These are phyloP conservation scores for Drosophila anceps DNA, from an alignment of 2,888 invertebrate species.

Conservation along the genomic window DNA sequence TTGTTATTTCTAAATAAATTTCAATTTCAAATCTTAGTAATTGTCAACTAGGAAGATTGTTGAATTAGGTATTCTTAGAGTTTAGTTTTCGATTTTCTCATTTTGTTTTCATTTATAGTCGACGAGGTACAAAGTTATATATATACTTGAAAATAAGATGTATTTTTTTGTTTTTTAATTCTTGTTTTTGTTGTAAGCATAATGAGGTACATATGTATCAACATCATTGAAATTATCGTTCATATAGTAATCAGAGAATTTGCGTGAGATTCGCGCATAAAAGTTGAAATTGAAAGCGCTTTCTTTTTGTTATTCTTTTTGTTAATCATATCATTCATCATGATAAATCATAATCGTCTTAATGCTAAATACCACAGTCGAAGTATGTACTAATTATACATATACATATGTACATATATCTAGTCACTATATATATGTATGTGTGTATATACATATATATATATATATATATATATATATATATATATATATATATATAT, in stretches of 20 bases:
- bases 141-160: constrained; percentile 71
- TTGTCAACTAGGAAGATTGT: constrained; percentile 71
- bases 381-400: constrained; percentile 79
- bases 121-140: constrained; percentile 80
- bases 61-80: constrained; percentile 50
- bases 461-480: constrained; percentile 36
- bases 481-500: constrained; percentile 49
- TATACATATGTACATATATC: constrained; percentile 49
- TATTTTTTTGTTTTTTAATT: constrained; percentile 16
- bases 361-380: constrained; percentile 85
- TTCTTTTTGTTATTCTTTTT: constrained; percentile 2
- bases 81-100: constrained; percentile 35
- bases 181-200: constrained; percentile 65
- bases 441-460: neutral
- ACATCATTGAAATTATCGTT: constrained; percentile 69
- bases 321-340: constrained; percentile 24
- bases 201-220: constrained; percentile 78
- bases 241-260: constrained; percentile 46
- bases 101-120: constrained; percentile 50
- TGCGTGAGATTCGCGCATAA: constrained; percentile 52
- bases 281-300: constrained; percentile 46
- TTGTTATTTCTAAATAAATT: constrained; percentile 56
- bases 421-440: constrained; percentile 37
- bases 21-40: constrained; percentile 60
- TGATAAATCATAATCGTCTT: constrained; percentile 73